A percentile compares a stretch with the other conserved stretches of the same genome.
These are phyloP conservation scores for Phyllostomus discolor DNA, from an alignment of 2,113 vertebrate genomes.

Conservation along the genomic window DNA sequence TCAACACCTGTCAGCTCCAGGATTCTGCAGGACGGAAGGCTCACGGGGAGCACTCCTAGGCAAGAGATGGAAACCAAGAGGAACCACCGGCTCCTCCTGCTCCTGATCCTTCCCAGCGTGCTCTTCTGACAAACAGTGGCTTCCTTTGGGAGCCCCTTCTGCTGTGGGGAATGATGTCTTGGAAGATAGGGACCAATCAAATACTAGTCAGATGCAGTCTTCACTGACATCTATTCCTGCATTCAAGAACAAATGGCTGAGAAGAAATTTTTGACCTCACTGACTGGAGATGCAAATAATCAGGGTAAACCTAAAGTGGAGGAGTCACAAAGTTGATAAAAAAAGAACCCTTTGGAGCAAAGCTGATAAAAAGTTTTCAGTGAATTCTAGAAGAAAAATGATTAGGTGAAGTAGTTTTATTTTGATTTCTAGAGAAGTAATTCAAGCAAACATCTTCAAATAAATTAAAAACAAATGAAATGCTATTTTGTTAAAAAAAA, in stretches of 20 bases:
- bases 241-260: too few relatives aligned
- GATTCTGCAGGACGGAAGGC: too few relatives aligned
- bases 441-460: constrained; percentile 86
- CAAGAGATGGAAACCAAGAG: constrained; percentile 87
- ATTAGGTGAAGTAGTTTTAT: constrained; percentile 81
- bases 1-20: constrained; percentile 80
- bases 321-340: too few relatives aligned
- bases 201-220: too few relatives aligned
- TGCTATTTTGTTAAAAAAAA: constrained; percentile 76
- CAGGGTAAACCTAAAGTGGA: too few relatives aligned
- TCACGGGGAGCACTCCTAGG: fast-evolving
- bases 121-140: constrained; percentile 87
- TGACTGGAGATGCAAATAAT: too few relatives aligned
- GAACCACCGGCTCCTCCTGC: constrained; percentile 86
- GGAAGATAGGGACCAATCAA: too few relatives aligned
- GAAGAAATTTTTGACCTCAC: too few relatives aligned
- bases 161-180: constrained; percentile 78
- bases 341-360: too few relatives aligned
- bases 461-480: constrained; percentile 80
- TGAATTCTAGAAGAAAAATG: constrained; percentile 84
- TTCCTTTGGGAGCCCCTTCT: constrained; percentile 76
- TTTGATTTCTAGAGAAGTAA: constrained; percentile 85
- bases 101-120: constrained; percentile 85
- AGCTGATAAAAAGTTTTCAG: constrained; percentile 77
- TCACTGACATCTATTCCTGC: too few relatives aligned